Evolutionary conservation across 2,797 vertebrate genomes (phyloP), one percentile per base, ranked within the genome.

Genomic region (Bufotes viridis): DNA sequence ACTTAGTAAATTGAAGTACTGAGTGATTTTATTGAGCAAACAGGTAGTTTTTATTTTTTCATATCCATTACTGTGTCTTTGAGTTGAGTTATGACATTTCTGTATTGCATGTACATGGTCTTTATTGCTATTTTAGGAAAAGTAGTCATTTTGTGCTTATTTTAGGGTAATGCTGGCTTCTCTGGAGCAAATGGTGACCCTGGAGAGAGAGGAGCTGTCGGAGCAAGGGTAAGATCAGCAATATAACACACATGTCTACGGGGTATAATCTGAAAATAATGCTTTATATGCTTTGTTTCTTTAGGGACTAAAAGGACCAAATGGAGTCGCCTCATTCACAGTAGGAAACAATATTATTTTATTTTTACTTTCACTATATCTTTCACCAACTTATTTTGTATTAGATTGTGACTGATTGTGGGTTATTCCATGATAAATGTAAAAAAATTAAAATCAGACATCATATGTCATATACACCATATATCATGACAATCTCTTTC

Each of bases 291-390:
- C 15, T 55, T 9, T 42, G 84, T 91, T 90, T 90, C 42, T 92
- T 82, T 88, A 98, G 97, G 97, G 97, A 20, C 10, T 83, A 51
- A 95, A 94, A 93, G 97, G 97, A 89, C 87, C 90, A 81, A 91
- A 89, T 79, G 96, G 96, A 88, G 53, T 9, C 10, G 87, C 9
- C 81, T 57, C 34, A 85, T 94, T 93, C 93, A 93, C 86, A 82
- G 97, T 97, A 94, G 93, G 97, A 95, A 76, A 90, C 78, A 60
- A 11, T 60, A 60, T 58, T 72, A 24, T 81, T 80, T 57, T 90
- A 63, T 63, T 81, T 53, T 90, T 86, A 1, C 24, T 53, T 51
- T 17, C 2, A 14, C 0, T 20, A 22, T 49, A 18, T 22, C 42
- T 22, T 51, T 34, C 18, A 51, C 26, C 34, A 74, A 12, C 34